Evolutionary conservation across 2,888 invertebrate species (phyloP), one percentile per base, ranked within the genome.

Genomic region (Heliconius hortense): DNA sequence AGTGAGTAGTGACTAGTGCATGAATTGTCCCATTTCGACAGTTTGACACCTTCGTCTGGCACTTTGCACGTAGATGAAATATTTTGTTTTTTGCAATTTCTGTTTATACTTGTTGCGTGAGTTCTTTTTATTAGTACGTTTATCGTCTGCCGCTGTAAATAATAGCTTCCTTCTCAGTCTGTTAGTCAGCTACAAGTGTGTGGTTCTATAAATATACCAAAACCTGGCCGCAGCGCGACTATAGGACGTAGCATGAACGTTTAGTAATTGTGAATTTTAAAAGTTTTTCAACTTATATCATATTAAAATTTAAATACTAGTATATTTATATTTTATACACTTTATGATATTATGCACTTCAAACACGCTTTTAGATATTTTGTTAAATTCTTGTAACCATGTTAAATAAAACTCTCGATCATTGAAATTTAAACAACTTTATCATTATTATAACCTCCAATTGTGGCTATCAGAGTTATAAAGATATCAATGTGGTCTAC

Each of bases 121-220:
- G 74, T 67, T 76, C 68, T 76, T 72, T 62, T 80, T 75, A 80
- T 80, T 81, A 75, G 82, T 81, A 84, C 80, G 82, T 84, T 82
- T 83, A 80, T 82, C 83, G 82, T 80, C 82, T 79, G 56, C 79
- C 80, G 77, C 77, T 83, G 82, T 85, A 83, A 83, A 82, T 83
- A 85, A 81, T 83, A 80, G 81, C 83, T 80, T 82, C 81, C 82
- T 84, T 84, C 81, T 82, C 81, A 81, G 82, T 85, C 85, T 84
- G 82, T 81, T 79, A 80, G 85, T 86, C 87, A 86, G 87, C 85
- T 87, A 85, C 84, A 85, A 87, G 88, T 88, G 87, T 87, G 86
- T 85, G 84, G 48, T 85, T 86, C 92, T 93, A 93, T 88, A 89
- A 92, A 91, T 93, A 93, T 87, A 88, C 81, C 79, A 78, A 83